phyloP scores from a whole-genome alignment of 2,797 vertebrate genomes.

The Philypnodon macrostomus region DNA sequence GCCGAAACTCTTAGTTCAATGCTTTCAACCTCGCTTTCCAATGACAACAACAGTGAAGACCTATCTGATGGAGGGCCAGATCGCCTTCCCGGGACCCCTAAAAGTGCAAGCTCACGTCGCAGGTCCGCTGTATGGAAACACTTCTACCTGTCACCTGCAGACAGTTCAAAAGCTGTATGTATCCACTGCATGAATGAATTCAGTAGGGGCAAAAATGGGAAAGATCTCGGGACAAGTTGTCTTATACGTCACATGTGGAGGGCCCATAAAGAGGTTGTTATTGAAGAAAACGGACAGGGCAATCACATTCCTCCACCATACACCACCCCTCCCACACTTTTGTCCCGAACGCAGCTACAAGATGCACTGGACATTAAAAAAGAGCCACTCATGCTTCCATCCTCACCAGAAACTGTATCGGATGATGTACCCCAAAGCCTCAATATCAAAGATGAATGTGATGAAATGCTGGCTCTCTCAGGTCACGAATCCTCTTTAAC shows the following conservation, averaged over 20 bases:
- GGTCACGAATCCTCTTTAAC: conserved; percentile 76
- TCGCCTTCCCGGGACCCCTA: conserved; percentile 79
- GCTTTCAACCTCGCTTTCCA: conserved; percentile 76
- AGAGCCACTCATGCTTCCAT: conserved; percentile 72
- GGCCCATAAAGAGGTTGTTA: conserved; percentile 92
- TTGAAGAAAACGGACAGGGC: conserved; percentile 90
- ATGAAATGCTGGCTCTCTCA: conserved; percentile 76
- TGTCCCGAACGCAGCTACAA: conserved; percentile 80
- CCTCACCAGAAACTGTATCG: conserved; percentile 82
- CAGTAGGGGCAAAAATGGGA: conserved; percentile 95
- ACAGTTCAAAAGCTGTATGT: conserved; percentile 96
- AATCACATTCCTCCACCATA: conserved; percentile 88
- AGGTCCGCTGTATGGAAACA: conserved; percentile 98
- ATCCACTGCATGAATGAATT: conserved; percentile 98
- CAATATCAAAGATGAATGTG: conserved; percentile 74
- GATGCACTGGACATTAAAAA: conserved; percentile 80
- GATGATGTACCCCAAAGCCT: conserved; percentile 79
- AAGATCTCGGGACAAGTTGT: conserved; percentile 95
- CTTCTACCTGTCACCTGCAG: conserved; percentile 93
- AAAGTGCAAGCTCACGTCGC: conserved; percentile 87
- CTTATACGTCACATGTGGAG: conserved; percentile 98
- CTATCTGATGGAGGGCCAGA: conserved; percentile 76
- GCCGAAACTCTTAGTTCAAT: conserved; percentile 63
- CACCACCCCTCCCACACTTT: conserved; percentile 83
- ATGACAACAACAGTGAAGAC: conserved; percentile 79